A percentile compares a stretch with the other conserved stretches of the same genome.
Evolutionary conservation across 2,113 vertebrate species (phyloP).

Genomic region (Serilophus lunatus): DNA sequence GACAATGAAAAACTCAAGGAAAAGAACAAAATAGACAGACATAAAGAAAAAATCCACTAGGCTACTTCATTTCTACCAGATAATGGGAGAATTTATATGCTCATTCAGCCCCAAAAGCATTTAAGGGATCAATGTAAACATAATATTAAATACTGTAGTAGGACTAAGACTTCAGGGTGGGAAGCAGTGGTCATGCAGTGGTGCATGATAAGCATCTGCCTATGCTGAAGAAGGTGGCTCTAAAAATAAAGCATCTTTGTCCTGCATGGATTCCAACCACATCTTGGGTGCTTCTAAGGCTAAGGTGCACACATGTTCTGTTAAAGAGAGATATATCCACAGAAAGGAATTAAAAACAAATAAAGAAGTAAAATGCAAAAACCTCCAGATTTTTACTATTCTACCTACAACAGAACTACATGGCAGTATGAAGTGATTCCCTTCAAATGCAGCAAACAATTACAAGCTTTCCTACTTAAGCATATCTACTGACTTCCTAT

Average conservation of each 20-base stretch:
- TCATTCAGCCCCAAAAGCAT: not conserved
- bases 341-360: not conserved
- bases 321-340: not conserved
- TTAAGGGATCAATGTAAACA: not conserved
- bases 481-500: not conserved
- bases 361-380: not conserved
- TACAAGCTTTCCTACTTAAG: not conserved
- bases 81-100: not conserved
- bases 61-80: not conserved
- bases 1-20: not conserved
- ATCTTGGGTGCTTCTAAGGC: not conserved
- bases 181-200: not conserved
- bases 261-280: not conserved
- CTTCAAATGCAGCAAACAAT: not conserved
- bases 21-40: not conserved
- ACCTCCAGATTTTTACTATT: not conserved
- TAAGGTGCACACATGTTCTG: rapidly evolving
- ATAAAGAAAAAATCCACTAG: not conserved
- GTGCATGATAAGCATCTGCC: not conserved
- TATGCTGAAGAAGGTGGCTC: not conserved
- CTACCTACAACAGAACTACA: not conserved
- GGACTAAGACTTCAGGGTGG: not conserved
- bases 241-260: not conserved
- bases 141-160: not conserved
- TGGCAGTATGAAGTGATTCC: not conserved